Evolutionary conservation across 2,113 vertebrate genomes (phyloP).

Genomic region (Entomyzon cyanotis): DNA sequence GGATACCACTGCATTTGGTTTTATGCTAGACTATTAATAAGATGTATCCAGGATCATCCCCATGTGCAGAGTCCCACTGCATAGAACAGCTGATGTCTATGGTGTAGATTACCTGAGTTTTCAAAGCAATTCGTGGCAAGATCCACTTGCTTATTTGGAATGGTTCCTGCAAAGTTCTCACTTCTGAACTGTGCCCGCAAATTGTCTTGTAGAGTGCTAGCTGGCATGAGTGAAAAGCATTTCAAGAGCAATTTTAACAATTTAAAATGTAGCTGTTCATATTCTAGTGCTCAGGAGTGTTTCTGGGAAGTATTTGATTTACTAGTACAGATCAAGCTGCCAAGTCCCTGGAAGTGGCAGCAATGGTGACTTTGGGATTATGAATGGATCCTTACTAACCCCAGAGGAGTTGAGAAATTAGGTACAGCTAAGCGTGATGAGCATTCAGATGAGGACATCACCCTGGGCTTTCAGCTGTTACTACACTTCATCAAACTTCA

Average conservation of each 20-base stretch:
- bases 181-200: neutral
- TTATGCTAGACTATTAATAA: neutral
- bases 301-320: conserved; percentile 23
- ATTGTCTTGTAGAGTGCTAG: neutral
- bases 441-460: conserved; percentile 1
- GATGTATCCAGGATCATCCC: neutral
- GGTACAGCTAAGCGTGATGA: neutral
- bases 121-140: neutral
- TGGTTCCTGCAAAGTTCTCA: neutral
- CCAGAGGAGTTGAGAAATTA: neutral
- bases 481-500: neutral
- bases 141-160: conserved; percentile 11
- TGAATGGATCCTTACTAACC: neutral
- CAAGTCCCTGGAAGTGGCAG: neutral
- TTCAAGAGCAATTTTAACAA: conserved; percentile 20
- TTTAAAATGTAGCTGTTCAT: conserved; percentile 2
- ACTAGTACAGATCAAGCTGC: neutral
- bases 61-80: neutral
- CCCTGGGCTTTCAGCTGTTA: neutral
- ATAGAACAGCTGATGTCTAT: neutral
- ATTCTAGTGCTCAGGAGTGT: neutral
- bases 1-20: neutral
- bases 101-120: neutral
- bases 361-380: neutral
- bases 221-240: conserved; percentile 6